Conservation (phyloP, 2,113 vertebrate species). For the Caracal caracal region DNA sequence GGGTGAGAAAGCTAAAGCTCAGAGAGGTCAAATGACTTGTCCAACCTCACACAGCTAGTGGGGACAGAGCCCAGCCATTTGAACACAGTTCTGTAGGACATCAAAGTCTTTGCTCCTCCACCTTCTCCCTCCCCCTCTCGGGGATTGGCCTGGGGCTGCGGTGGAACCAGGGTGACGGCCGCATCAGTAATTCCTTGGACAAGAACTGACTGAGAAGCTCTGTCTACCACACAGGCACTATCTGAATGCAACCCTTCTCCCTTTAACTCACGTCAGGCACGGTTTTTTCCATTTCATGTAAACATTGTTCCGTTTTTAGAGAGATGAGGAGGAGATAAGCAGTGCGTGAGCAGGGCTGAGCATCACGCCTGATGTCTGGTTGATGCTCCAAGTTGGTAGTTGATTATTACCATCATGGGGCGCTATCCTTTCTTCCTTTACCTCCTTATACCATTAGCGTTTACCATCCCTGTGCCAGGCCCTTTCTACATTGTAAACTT, state of each 20-base stretch:
- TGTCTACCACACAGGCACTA: neutral
- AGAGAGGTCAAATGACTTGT: neutral
- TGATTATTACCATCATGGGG: accelerated
- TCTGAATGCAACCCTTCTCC: neutral
- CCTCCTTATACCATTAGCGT: neutral
- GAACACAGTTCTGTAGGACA: neutral
- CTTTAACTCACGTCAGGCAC: neutral
- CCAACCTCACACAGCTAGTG: neutral
- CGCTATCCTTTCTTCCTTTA: neutral
- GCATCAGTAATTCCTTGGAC: neutral
- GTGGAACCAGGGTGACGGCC: neutral
- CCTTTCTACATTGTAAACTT: neutral
- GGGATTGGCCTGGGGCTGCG: neutral
- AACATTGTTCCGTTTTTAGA: neutral
- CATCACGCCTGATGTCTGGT: neutral
- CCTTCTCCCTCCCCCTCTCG: neutral
- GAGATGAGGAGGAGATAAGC: neutral
- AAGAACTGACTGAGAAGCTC: neutral
- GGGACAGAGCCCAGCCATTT: neutral
- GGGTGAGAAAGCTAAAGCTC: neutral
- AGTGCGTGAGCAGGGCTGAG: neutral
- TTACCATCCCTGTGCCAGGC: neutral
- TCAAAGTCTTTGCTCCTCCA: neutral
- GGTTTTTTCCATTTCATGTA: neutral
- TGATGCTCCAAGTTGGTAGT: neutral